Base-by-base conservation (phyloP, 2,888 invertebrate species). In the Deroplatys truncata region DNA sequence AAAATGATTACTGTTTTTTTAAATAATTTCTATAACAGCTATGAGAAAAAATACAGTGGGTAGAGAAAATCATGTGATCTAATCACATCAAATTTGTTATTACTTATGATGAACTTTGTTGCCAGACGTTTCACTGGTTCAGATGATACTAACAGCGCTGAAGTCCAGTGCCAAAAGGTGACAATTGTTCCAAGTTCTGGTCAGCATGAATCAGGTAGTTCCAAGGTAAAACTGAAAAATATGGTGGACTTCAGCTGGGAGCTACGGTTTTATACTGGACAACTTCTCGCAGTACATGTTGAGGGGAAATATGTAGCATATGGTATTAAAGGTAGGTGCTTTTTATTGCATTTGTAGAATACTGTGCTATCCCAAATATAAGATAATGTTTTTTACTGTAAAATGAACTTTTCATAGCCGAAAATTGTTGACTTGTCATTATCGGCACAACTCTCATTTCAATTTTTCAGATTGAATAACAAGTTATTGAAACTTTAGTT, bases 221-320 rank as follows among this genome's bases (percentile, higher is more conserved):
- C 98, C 0, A 97, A 98, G 94, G 97, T 99, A 43, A 98, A 98
- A 93, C 95, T 98, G 85, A 97, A 97, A 92, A 98, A 97, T 93
- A 95, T 98, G 86, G 98, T 98, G 31, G 98, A 98, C 92, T 98
- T 97, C 93, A 97, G 97, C 91, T 99, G 99, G 99, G 98, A 98
- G 93, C 95, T 97, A 85, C 96, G 97, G 92, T 97, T 97, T 92
- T 98, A 98, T 92, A 95, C 96, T 0, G 98, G 99, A 0, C 97
- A 98, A 92, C 94, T 99, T 90, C 95, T 99, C 84, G 98, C 98
- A 16, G 96, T 98, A 84, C 98, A 99, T 93, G 96, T 97, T 92
- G 96, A 96, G 92, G 97, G 98, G 89, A 96, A 97, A 92, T 97
- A 97, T 93, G 94, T 98, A 91, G 99, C 99, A 0, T 99, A 98